phyloP scores from a whole-genome alignment of 2,113 vertebrate species.

The Siniperca knerii region DNA sequence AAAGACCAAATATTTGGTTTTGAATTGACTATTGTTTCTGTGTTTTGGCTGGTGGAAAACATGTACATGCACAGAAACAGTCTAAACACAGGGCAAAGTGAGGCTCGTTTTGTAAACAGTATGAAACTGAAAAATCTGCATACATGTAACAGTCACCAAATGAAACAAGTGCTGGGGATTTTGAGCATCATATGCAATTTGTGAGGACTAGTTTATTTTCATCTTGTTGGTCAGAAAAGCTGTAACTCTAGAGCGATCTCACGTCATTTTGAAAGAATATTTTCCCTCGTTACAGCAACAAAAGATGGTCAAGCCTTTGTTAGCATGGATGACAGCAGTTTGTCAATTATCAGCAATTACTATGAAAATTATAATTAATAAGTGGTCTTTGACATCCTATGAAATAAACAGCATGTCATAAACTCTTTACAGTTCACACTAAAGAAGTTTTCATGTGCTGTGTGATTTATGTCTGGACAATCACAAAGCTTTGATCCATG shows the following conservation, averaged over 20 bases:
- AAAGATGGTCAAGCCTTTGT: neutral
- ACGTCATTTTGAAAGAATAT: neutral
- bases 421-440: constrained; percentile 15
- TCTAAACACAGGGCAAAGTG: neutral
- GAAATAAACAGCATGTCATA: constrained; percentile 34
- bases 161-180: constrained; percentile 21
- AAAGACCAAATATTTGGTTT: constrained; percentile 39
- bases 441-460: neutral
- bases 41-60: neutral
- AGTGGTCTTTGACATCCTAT: constrained; percentile 3
- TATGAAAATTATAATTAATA: constrained; percentile 25
- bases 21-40: constrained; percentile 8
- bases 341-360: neutral
- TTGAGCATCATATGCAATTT: constrained; percentile 26
- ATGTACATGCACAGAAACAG: neutral
- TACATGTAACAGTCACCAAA: constrained; percentile 18
- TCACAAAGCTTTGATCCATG: constrained; percentile 39
- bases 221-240: constrained; percentile 20
- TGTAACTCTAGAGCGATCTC: neutral
- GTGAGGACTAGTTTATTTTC: neutral
- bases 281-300: constrained; percentile 6
- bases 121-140: constrained; percentile 6
- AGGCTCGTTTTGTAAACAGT: neutral
- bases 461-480: constrained; percentile 47
- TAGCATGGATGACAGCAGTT: neutral